phyloP scores from a whole-genome alignment of 2,888 invertebrate genomes.

The Zaprionus lineosus region DNA sequence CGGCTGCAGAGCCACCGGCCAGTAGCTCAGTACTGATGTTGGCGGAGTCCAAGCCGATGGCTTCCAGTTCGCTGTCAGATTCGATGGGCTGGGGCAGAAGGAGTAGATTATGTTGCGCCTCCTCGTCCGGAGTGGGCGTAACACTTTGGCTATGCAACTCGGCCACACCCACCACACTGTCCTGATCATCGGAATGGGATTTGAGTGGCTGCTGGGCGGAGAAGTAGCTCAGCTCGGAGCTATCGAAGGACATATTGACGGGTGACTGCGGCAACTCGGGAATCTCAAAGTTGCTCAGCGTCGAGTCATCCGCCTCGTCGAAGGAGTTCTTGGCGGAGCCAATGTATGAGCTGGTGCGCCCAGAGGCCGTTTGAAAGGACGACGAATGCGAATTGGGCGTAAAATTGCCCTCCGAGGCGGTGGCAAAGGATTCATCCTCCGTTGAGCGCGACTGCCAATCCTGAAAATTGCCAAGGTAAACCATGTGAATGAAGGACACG shows the following conservation, averaged over 20 bases:
- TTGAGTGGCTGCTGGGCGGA: conserved; percentile 67
- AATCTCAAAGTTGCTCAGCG: conserved; percentile 71
- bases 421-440: conserved; percentile 87
- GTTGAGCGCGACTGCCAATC: conserved; percentile 83
- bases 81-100: conserved; percentile 60
- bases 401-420: conserved; percentile 87
- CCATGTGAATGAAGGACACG: neutral
- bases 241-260: conserved; percentile 81
- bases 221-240: conserved; percentile 81
- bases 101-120: conserved; percentile 37
- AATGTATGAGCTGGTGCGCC: conserved; percentile 86
- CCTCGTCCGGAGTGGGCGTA: conserved; percentile 77
- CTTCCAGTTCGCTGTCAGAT: conserved; percentile 74
- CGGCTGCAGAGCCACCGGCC: conserved; percentile 53
- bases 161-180: conserved; percentile 66
- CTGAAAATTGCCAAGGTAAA: conserved; percentile 49
- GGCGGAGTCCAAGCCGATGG: conserved; percentile 57
- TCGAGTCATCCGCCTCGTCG: conserved; percentile 81
- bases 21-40: conserved; percentile 67
- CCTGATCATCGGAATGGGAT: conserved; percentile 60
- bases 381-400: conserved; percentile 87
- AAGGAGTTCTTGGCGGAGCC: conserved; percentile 83
- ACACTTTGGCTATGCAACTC: conserved; percentile 80
- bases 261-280: conserved; percentile 80
- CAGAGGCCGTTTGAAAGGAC: conserved; percentile 88